Evolutionary conservation across 2,888 invertebrate species (phyloP).

Genomic region (Polylopha cassiicola): DNA sequence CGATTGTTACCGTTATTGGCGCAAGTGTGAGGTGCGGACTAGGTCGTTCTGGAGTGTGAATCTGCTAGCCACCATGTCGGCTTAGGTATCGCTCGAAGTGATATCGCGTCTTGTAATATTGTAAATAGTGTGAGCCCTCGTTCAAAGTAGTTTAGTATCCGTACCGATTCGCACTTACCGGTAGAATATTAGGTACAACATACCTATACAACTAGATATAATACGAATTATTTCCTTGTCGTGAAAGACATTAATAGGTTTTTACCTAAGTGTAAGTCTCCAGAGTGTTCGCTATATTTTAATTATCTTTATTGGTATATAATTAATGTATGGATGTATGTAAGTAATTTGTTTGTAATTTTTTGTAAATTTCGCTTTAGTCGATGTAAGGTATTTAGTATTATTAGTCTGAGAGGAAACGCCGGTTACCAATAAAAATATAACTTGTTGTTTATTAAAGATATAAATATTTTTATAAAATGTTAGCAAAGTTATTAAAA

Average conservation of each 20-base stretch:
- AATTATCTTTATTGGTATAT: conserved; percentile 43
- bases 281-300: conserved; percentile 69
- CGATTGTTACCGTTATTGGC: conserved; percentile 21
- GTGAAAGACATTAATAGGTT: conserved; percentile 48
- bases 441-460: conserved; percentile 76
- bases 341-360: conserved; percentile 60
- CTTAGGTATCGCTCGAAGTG: conserved; percentile 56
- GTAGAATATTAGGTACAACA: conserved; percentile 50
- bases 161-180: conserved; percentile 72
- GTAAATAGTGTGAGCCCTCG: conserved; percentile 63
- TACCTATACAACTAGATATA: conserved; percentile 20
- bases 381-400: conserved; percentile 69
- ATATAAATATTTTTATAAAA: conserved; percentile 60
- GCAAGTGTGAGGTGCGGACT: conserved; percentile 2
- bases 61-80: conserved; percentile 44
- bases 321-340: conserved; percentile 50
- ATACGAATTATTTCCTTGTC: conserved; percentile 54
- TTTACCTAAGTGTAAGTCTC: conserved; percentile 48
- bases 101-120: conserved; percentile 60
- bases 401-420: conserved; percentile 76
- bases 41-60: conserved; percentile 1
- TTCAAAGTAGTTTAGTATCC: conserved; percentile 48
- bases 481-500: conserved; percentile 67
- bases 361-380: conserved; percentile 71
- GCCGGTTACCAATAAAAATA: conserved; percentile 77